Base-by-base conservation (phyloP, 2,113 vertebrate genomes). In the Myodes glareolus region DNA sequence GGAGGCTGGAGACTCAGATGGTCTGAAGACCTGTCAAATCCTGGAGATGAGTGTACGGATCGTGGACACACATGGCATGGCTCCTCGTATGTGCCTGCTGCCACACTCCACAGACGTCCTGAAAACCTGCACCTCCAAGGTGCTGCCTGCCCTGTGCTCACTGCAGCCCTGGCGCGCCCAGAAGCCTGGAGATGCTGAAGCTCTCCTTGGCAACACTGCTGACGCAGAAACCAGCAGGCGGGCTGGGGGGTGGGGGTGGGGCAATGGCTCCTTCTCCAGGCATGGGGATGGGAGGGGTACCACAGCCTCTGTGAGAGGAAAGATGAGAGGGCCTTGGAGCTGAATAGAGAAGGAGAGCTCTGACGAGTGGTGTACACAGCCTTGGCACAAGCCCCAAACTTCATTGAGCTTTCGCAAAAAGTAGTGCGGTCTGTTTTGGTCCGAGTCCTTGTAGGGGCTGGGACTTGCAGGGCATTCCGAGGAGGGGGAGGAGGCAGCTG, bases 141-240 rank as follows among this genome's bases (percentile, higher is more conserved):
- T 31, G 88, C 75, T 94, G 88, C 94, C 97, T 94, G 88, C 94
- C 97, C 92, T 36, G 75, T 1, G 31, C 58, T 65, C 2, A 3
- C 50, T 52, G 89, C 94, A 95, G 96, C 91, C 90, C 80, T 92
- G 42, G 8, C 45, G 25, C 4, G 11, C 88, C 95, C 90, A 87
- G 96, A 80, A 95, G 94, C 92, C 95, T 81, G 78, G 97, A 78
- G 50, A 96, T 25, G 65, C 94, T 88, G 73, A 88, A 1, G 81
- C 73, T 96, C 90, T 97, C 97, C 96, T 89, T 96, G 94, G 96
- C 94, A 97, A 97, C 96, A 1, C 14, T 29, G 68, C 90, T 98
- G 97, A 96, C 81, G 91, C 86, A 97, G 76, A 95, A 52, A 84
- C 90, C 73, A 19, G 96, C 88, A 0, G 70, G 70, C 33, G 7